Base-by-base conservation (phyloP, 1,140 invertebrate species). In the Notospermus geniculatus region DNA sequence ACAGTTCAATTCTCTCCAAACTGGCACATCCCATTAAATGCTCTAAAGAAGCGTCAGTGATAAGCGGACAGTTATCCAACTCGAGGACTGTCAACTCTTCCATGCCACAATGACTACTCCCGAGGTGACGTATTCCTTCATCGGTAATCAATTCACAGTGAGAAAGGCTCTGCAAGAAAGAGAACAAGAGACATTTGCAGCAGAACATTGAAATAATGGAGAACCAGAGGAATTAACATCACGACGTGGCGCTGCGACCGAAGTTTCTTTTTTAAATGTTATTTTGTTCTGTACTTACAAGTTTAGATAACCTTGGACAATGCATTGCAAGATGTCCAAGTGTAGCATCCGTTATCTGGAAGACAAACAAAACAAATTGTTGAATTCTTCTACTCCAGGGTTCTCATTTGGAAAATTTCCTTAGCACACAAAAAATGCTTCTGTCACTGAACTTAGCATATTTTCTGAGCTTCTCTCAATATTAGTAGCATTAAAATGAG, bases 61-160 rank as follows among this genome's bases (percentile, higher is more conserved):
- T 93, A 62, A 97, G 84, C 1, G 97, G 97, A 83, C 97, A 99
- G 83, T 99, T 99, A 83, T 99, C 97, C 67, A 99, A 84, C 83
- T 98, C 97, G 52, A 99, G 84, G 29, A 98, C 92, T 50, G 91
- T 91, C 39, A 84, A 66, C 30, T 75, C 69, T 61, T 82, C 80
- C 22, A 69, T 73, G 15, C 93, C 91, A 83, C 92, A 96, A 1
- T 93, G 89, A 55, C 92, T 93, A 63, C 90, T 88, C 0, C 94
- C 93, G 54, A 99, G 80, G 79, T 97, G 93, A 61, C 92, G 86
- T 69, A 99, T 97, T 25, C 96, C 95, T 82, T 96, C 94, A 80
- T 99, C 97, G 27, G 96, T 98, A 65, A 99, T 97, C 63, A 97
- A 81, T 83, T 99, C 97, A 83, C 97, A 99, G 80, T 99, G 96